Evolutionary conservation across 2,797 vertebrate genomes (phyloP), one percentile per base, ranked within the genome.

Genomic region (Sebastes ruberrimus): DNA sequence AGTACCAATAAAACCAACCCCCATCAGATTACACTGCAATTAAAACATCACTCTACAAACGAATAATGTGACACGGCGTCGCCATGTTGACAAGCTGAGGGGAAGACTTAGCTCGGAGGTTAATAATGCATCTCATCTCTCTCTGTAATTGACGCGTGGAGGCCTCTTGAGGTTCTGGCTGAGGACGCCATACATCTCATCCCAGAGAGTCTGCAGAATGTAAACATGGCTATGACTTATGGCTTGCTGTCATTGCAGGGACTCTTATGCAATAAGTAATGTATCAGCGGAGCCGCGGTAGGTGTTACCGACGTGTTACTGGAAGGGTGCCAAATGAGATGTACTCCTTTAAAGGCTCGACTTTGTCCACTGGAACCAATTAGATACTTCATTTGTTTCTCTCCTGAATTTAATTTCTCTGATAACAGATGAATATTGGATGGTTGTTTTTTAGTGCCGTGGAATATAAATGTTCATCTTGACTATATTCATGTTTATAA

Each of bases 141-240:
- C 52, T 80, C 68, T 71, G 73, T 78, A 90, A 76, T 56, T 87
- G 85, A 88, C 69, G 56, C 3, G 1, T 25, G 61, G 66, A 84
- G 63, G 46, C 73, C 38, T 80, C 62, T 74, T 78, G 49, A 65
- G 22, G 46, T 76, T 75, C 81, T 81, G 82, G 84, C 46, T 42
- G 71, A 68, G 28, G 7, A 64, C 64, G 20, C 61, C 46, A 71
- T 70, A 79, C 76, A 72, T 83, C 71, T 75, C 57, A 78, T 64
- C 25, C 25, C 63, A 25, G 59, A n/a, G 67, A 78, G 66, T 53
- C 67, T 56, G 79, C 78, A 71, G 64, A 85, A 83, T 75, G 75
- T 85, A 84, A 92, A 88, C 84, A 81, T 63, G 62, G 14, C 74
- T 52, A 10, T 89, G 80, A 90, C 49, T 82, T 82, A 90, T 79